Base-by-base conservation (phyloP, 2,797 vertebrate genomes). In the Petrocephalus sullivani region DNA sequence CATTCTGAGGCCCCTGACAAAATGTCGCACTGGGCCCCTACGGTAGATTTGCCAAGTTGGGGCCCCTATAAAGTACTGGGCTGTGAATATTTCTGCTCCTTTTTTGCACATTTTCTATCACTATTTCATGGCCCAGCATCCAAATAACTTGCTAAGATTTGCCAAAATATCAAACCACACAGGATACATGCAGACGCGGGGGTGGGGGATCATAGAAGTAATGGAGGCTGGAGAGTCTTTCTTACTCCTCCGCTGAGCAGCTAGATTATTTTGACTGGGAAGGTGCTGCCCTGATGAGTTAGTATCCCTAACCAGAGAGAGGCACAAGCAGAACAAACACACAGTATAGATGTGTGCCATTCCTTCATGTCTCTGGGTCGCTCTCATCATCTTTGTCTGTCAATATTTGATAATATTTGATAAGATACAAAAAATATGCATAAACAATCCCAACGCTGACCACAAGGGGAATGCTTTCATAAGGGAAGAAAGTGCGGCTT, bases 371-470 rank as follows among this genome's bases (percentile, higher is more conserved):
- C 16, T 41, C 84, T 14, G 3, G 0, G 10, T 14, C 9, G 2
- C 1, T 78, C 64, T 49, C 23, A 37, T 46, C 61, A 28, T 37
- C 49, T 46, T 82, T 37, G n/a, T 86, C 23, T 58, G 28, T 61
- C 67, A 78, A 83, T 88, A 88, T 71, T 71, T 64, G 28, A 67
- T 46, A 78, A 12, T 37, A 41, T 61, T 28, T 28, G 28, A 28
- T 28, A 51, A 60, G 49, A 85, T 19, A 41, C 64, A 21, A 60
- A 89, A 87, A 10, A 83, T 78, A 37, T 58, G 64, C 87, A 82
- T 81, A 86, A 86, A 82, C 46, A 88, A 86, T 87, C 84, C 51
- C 23, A 49, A 56, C 83, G 28, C 85, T 41, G 75, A 89, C 75
- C 53, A 84, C 14, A 14, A n/a, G 33, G 54, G 21, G 41, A 81